Conservation (phyloP, 2,113 vertebrate species). For the Ciconia boyciana region DNA sequence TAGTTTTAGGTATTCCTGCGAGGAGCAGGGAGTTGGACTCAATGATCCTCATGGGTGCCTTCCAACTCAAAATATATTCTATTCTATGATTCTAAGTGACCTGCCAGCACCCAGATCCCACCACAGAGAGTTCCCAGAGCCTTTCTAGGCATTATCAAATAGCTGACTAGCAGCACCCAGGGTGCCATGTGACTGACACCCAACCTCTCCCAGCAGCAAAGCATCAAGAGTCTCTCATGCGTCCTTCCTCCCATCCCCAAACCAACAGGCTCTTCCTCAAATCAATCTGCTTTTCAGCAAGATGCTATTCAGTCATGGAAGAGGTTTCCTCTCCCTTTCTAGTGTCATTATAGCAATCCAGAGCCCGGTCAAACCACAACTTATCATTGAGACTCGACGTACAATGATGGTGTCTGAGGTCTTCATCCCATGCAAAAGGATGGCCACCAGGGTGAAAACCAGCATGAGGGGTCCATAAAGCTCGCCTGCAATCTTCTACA, state of each 20-base stretch:
- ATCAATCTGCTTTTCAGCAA: neutral
- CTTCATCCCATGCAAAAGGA: conserved; percentile 97
- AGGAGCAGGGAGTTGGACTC: neutral
- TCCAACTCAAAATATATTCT: neutral
- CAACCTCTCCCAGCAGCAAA: neutral
- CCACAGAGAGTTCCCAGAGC: neutral
- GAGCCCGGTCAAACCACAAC: neutral
- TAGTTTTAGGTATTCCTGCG: neutral
- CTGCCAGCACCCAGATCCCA: neutral
- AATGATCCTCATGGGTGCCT: neutral
- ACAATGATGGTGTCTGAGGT: conserved; percentile 96
- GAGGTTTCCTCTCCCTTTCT: neutral
- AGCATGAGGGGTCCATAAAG: conserved; percentile 97
- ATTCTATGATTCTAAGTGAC: neutral
- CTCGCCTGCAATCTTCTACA: conserved; percentile 94
- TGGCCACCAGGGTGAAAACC: conserved; percentile 96
- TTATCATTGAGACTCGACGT: conserved; percentile 32
- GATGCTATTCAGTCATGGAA: neutral
- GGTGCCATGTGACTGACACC: neutral
- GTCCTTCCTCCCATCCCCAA: neutral
- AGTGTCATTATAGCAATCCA: neutral
- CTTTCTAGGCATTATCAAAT: neutral
- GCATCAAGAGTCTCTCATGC: neutral
- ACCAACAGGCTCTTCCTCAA: neutral
- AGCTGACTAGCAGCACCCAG: neutral